Percentiles rank a stretch among this genome's conserved stretches.
Evolutionary conservation across 2,888 invertebrate species (phyloP).

Genomic region (Pseudococcus jackbeardsleyi): DNA sequence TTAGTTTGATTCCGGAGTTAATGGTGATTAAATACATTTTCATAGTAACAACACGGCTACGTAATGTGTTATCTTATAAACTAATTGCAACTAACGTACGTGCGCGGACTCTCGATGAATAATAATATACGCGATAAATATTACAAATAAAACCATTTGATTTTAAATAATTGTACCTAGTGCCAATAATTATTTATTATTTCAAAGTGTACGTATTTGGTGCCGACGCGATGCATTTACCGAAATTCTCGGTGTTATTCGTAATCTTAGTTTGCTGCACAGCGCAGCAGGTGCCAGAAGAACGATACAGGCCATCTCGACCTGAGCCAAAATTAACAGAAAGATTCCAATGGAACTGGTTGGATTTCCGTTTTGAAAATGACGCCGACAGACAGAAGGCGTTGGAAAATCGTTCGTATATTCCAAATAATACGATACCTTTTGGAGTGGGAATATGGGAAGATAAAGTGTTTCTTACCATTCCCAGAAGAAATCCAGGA

Average conservation of each 20-base stretch:
- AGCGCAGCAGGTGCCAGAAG: not conserved
- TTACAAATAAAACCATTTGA: too few species aligned
- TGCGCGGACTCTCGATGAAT: not conserved
- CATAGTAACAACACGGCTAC: not conserved
- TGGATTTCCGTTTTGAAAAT: constrained; percentile 66
- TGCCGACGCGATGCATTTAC: not conserved
- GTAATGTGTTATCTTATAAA: not conserved
- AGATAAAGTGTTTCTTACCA: constrained; percentile 67
- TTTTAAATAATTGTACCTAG: too few species aligned
- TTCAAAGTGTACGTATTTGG: too few species aligned
- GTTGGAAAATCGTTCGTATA: constrained; percentile 66
- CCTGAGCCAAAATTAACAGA: constrained; percentile 63
- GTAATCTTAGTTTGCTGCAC: not conserved
- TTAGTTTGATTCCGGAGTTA: not conserved
- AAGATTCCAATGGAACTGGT: constrained; percentile 67
- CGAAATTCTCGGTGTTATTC: not conserved
- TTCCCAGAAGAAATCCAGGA: constrained; percentile 73
- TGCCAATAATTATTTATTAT: too few species aligned
- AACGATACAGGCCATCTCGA: not conserved
- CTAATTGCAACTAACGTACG: not conserved
- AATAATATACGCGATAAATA: too few species aligned
- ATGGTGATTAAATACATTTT: not conserved
- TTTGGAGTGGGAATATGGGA: constrained; percentile 67
- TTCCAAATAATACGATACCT: constrained; percentile 67
- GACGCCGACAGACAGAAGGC: constrained; percentile 64